These are phyloP conservation scores for Nannobrachium achirus DNA, from an alignment of 2,113 vertebrate species.

Conservation along the genomic window DNA sequence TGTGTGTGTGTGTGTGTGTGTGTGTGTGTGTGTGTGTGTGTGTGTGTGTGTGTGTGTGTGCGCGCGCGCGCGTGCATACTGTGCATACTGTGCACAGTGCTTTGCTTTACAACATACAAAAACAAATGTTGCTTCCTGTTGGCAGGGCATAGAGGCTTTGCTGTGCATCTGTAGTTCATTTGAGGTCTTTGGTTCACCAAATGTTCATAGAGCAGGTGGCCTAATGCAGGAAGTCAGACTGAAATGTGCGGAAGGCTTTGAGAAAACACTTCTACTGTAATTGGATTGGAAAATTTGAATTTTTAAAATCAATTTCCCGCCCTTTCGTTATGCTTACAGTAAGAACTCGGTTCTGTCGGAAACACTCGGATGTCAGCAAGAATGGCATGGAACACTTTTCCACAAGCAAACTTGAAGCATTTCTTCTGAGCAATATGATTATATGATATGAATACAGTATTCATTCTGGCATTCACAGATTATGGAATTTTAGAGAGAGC, in stretches of 20 bases:
- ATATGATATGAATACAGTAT: conserved; percentile 7
- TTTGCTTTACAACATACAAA: not conserved
- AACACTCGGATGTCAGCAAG: not conserved
- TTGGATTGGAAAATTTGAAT: conserved; percentile 50
- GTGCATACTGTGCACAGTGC: too few species aligned
- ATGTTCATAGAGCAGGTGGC: conserved; percentile 26
- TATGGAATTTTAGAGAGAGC: not conserved
- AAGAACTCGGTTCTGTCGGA: not conserved
- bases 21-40: not conserved
- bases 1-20: too few species aligned
- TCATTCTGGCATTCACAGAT: not conserved
- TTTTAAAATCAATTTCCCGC: conserved; percentile 40
- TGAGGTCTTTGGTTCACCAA: conserved; percentile 44
- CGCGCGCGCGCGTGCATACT: not conserved
- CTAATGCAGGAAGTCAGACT: conserved; percentile 35
- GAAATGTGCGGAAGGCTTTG: conserved; percentile 12
- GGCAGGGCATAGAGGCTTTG: conserved; percentile 14
- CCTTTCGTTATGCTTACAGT: not conserved
- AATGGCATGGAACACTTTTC: not conserved
- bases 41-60: conserved; percentile 7
- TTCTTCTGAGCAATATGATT: not conserved
- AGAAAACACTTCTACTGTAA: not conserved
- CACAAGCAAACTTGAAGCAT: not conserved
- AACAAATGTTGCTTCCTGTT: conserved; percentile 41
- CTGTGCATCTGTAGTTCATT: conserved; percentile 52